Evolutionary conservation across 2,113 vertebrate species (phyloP), one percentile per base, ranked within the genome.

Genomic region (Butastur rufipennis): DNA sequence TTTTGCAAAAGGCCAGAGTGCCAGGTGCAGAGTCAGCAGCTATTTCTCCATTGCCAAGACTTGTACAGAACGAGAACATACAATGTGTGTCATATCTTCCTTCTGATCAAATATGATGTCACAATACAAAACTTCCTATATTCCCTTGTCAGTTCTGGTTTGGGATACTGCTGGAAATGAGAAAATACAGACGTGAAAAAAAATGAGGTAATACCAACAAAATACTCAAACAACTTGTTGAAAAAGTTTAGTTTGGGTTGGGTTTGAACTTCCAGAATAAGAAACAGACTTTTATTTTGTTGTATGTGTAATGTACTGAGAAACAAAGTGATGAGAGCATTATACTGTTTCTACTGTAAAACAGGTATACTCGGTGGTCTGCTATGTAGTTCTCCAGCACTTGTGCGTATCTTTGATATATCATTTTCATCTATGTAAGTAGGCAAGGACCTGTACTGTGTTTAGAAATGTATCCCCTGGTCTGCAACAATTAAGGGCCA

Each of bases 11-110:
- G 17, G 6, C 25, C 38, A 50, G 71, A 25, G 21, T 68, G 43
- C 9, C 27, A 74, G 10, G 23, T 0, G 1, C 5, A 52, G 36
- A 68, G 53, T 12, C 2, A 1, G 15, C 27, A 77, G 36, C 36
- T 80, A 2, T 65, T 85, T 72, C 52, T 81, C 43, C 36, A 52
- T 1, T 6, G 1, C 20, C 17, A 52, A 52, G 29, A 34, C 48
- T 65, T 58, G 27, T 22, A 84, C 59, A 83, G 67, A 70, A 53
- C 26, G 25, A 73, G 45, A 91, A 62, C 45, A 48, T 62, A 22
- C 3, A 34, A 10, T 1, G 0, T 43, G 23, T 83, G 40, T 48
- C 36, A 16, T 13, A 32, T 43, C 17, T 45, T 80, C 31, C 27
- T 59, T 53, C 67, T 73, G 48, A 77, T 34, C 16, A 89, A 94